A percentile compares a stretch with the other conserved stretches of the same genome.
Evolutionary conservation across 2,797 vertebrate species (phyloP).

Genomic region (Tapirus indicus): DNA sequence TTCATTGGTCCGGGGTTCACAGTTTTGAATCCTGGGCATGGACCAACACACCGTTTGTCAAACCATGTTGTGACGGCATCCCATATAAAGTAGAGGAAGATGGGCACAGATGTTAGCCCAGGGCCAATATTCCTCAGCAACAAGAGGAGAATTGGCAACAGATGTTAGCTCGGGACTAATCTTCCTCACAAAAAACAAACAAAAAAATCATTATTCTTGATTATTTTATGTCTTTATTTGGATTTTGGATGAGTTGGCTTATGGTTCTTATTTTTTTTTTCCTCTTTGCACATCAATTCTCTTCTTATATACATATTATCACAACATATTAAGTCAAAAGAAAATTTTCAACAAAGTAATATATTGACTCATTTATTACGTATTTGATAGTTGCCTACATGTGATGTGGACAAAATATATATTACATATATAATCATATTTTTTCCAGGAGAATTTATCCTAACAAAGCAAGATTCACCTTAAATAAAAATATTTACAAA

Average conservation of each 20-base stretch:
- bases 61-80: too few relatives aligned
- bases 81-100: too few relatives aligned
- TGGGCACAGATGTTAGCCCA: too few relatives aligned
- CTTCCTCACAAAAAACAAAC: too few relatives aligned
- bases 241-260: background rate
- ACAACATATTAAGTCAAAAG: background rate
- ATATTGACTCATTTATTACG: background rate
- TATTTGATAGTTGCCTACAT: background rate
- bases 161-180: too few relatives aligned
- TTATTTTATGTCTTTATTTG: background rate
- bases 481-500: constrained; percentile 25
- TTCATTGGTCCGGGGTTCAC: too few relatives aligned
- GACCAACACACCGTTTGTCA: too few relatives aligned
- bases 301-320: background rate
- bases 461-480: background rate
- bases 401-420: background rate
- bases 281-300: background rate
- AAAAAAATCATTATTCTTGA: background rate
- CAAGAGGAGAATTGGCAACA: too few relatives aligned
- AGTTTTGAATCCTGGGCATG: too few relatives aligned
- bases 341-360: background rate
- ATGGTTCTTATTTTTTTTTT: background rate
- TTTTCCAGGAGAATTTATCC: background rate
- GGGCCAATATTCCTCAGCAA: too few relatives aligned
- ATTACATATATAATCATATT: background rate